phyloP scores from a whole-genome alignment of 2,113 vertebrate species.

The Tupaia chinensis region DNA sequence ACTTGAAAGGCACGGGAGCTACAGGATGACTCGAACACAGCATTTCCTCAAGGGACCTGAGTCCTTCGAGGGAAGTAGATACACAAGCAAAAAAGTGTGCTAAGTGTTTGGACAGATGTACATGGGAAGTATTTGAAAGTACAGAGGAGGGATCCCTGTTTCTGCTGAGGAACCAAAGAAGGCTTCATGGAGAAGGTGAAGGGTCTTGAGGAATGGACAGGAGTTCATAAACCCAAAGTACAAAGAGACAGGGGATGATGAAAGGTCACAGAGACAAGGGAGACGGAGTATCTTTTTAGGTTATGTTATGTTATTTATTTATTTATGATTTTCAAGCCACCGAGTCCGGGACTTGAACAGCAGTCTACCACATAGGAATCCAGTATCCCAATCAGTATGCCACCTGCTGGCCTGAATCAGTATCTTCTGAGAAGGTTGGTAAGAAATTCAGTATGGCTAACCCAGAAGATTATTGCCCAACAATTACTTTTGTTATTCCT shows the following conservation, averaged over 20 bases:
- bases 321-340: too few relatives aligned
- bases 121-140: not conserved
- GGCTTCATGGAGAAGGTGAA: not conserved
- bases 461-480: not conserved
- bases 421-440: not conserved
- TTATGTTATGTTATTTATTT: too few relatives aligned
- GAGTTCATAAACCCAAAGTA: not conserved
- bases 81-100: not conserved
- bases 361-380: too few relatives aligned
- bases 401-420: too few relatives aligned
- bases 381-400: too few relatives aligned
- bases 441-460: rapidly evolving
- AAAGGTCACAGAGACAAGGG: not conserved
- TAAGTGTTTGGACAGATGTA: rapidly evolving
- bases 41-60: not conserved
- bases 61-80: not conserved
- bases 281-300: not conserved
- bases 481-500: not conserved
- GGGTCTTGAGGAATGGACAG: not conserved
- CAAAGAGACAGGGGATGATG: not conserved
- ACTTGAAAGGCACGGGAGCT: not conserved
- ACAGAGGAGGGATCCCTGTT: not conserved
- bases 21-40: not conserved
- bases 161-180: not conserved
- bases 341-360: too few relatives aligned